These are phyloP conservation scores for Octonoba sinensis DNA, from an alignment of 2,888 invertebrate genomes.

Conservation along the genomic window DNA sequence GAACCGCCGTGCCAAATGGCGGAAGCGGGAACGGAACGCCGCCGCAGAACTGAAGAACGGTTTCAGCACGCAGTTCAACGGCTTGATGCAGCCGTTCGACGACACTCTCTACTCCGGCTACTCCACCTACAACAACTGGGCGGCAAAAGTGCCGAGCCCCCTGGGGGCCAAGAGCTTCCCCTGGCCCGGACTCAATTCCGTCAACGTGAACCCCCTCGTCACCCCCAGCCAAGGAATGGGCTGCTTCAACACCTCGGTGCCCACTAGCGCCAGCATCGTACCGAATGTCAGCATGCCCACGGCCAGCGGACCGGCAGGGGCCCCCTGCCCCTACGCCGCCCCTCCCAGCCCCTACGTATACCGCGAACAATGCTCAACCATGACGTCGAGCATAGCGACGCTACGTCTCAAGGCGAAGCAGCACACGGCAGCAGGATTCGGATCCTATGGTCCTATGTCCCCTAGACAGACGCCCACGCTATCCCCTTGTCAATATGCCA, in stretches of 20 bases:
- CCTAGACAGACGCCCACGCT: constrained; percentile 64
- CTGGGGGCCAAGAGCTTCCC: constrained; percentile 78
- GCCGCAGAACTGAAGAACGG: constrained; percentile 74
- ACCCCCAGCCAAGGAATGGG: constrained; percentile 80
- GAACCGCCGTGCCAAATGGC: constrained; percentile 96
- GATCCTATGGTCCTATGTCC: constrained; percentile 65
- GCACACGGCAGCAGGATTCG: constrained; percentile 77
- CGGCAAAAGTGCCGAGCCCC: constrained; percentile 92
- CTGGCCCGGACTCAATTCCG: constrained; percentile 75
- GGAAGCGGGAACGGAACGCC: constrained; percentile 95
- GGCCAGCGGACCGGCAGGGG: constrained; percentile 72
- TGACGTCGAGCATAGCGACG: constrained; percentile 83
- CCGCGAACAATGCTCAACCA: constrained; percentile 79
- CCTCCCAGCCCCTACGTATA: constrained; percentile 90
- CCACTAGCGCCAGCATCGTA: constrained; percentile 70
- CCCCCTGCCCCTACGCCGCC: constrained; percentile 86
- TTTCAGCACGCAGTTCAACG: constrained; percentile 88
- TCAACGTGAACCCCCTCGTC: constrained; percentile 79
- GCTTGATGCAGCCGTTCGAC: constrained; percentile 72
- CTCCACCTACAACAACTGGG: constrained; percentile 83
- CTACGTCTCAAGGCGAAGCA: constrained; percentile 93
- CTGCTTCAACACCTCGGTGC: constrained; percentile 72
- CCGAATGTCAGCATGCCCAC: constrained; percentile 72
- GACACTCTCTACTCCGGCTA: constrained; percentile 91
- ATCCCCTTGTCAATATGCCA: constrained; percentile 65